Conservation (phyloP, 2,797 vertebrate genomes). For the Glyptemys insculpta region DNA sequence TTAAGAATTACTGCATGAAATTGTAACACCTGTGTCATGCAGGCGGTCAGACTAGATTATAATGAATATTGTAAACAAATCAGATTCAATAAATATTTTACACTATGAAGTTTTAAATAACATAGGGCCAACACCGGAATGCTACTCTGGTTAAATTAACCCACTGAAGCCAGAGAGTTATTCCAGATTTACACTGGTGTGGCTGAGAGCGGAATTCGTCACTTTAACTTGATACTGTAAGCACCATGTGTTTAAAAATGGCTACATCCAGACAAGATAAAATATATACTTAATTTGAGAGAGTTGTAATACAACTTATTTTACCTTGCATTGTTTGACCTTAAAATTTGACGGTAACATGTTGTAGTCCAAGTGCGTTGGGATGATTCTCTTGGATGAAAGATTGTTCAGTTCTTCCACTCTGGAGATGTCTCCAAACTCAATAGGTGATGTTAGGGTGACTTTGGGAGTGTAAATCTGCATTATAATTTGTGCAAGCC, state of each 20-base stretch:
- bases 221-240: background rate
- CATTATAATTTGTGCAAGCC: conserved; percentile 81
- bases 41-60: background rate
- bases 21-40: background rate
- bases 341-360: conserved; percentile 80
- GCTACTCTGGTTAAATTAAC: background rate
- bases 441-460: conserved; percentile 78
- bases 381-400: conserved; percentile 79
- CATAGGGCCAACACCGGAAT: background rate
- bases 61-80: background rate
- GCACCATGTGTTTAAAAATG: background rate
- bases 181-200: background rate
- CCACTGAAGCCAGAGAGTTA: background rate
- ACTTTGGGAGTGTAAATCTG: conserved; percentile 72
- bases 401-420: conserved; percentile 77
- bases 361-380: conserved; percentile 79
- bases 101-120: background rate
- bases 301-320: background rate
- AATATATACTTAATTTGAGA: background rate
- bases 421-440: conserved; percentile 80
- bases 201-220: background rate
- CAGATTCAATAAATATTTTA: background rate
- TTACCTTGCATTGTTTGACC: conserved; percentile 81
- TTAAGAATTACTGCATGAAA: background rate
- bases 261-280: background rate